phyloP scores from a whole-genome alignment of 2,113 vertebrate species.

The Paracanthobrama guichenoti region DNA sequence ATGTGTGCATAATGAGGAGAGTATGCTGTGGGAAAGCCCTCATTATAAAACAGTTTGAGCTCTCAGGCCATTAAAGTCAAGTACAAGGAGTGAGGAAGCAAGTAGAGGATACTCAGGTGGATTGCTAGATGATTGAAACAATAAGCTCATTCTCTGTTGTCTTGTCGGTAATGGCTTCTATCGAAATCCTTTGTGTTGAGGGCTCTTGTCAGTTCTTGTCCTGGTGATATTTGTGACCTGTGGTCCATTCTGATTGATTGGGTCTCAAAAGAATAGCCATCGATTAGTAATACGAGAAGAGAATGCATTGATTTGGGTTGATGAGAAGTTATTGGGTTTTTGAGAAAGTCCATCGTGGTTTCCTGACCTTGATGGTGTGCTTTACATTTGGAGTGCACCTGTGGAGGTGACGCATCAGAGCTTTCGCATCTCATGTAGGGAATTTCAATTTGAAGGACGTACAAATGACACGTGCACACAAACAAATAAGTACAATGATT shows the following conservation, averaged over 20 bases:
- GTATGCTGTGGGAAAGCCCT: constrained; percentile 54
- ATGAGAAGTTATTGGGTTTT: constrained; percentile 3
- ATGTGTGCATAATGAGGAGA: constrained; percentile 51
- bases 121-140: constrained; percentile 54
- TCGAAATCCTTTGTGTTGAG: constrained; percentile 24
- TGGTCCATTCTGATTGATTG: constrained; percentile 38
- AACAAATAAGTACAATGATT: constrained; percentile 18
- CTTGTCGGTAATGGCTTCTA: constrained; percentile 49
- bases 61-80: constrained; percentile 58
- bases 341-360: background rate
- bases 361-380: constrained; percentile 13
- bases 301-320: constrained; percentile 46
- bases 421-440: background rate
- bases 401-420: constrained; percentile 14
- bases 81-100: constrained; percentile 32
- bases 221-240: constrained; percentile 36
- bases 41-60: constrained; percentile 60
- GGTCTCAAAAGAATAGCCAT: constrained; percentile 42
- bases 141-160: constrained; percentile 44
- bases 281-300: constrained; percentile 37
- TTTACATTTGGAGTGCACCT: background rate
- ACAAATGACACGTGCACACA: background rate
- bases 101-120: constrained; percentile 21
- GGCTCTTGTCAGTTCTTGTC: constrained; percentile 31
- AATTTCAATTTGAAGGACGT: constrained; percentile 19